Evolutionary conservation across 1,140 invertebrate species (phyloP), one percentile per base, ranked within the genome.

Genomic region (Microplitis mediator): DNA sequence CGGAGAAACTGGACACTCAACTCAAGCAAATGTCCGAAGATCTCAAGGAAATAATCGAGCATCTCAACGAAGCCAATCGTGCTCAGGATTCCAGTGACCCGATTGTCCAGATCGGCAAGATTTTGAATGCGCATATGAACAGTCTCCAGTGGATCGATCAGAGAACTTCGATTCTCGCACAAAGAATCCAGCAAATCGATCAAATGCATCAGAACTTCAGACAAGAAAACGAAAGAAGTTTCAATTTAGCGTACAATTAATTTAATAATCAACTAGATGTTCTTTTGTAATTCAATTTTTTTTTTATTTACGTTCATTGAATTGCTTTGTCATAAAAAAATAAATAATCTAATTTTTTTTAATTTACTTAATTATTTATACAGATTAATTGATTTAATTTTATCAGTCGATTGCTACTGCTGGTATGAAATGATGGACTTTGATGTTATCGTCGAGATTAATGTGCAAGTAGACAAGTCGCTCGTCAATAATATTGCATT

Each of bases 101-200:
- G 1, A 93, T 97, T 60, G 92, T 95, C 6, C 95, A 97, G 87
- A 95, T 98, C 75, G 93, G 95, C 2, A 94, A 95, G 77, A 97
- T 98, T 76, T 87, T 99, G 0, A 98, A 98, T 85, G 95, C 96
- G 0, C 97, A 99, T 80, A 98, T 98, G 93, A 96, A 97, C 73
- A 97, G 95, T 0, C 88, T 99, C 76, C 95, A 98, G 77, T 98
- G 95, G 95, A 92, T 98, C 36, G 95, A 96, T 82, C 90, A 92
- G 70, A 92, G 92, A 56, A 93, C 93, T 3, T 89, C 91, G 0
- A 86, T 92, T 68, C 90, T 97, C 23, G 92, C 91, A 60, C 91
- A 91, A 16, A 92, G 93, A 80, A 90, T 97, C 51, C 95, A 97
- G 77, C 93, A 95, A 62, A 91, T 97, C 23, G 90, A 92, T 54